phyloP scores from a whole-genome alignment of 2,797 vertebrate species.

The Takifugu rubripes region DNA sequence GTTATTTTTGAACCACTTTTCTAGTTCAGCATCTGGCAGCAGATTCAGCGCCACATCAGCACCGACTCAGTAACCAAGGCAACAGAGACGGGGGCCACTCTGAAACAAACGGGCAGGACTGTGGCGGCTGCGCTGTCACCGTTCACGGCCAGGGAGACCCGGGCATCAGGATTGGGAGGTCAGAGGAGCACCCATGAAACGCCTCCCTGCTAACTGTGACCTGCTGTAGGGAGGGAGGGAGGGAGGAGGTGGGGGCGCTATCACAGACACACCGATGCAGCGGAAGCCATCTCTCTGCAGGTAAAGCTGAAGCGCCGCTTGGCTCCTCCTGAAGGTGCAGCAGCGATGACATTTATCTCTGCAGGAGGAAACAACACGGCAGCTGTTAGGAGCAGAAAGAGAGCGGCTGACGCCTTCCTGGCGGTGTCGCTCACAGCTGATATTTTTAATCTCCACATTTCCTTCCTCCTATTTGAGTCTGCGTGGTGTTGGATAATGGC shows the following conservation, averaged over 20 bases:
- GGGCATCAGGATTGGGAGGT: constrained; percentile 17
- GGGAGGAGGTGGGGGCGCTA: constrained; percentile 1
- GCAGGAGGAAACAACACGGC: constrained; percentile 33
- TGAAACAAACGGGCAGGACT: constrained; percentile 16
- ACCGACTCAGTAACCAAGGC: constrained; percentile 24
- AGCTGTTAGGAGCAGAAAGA: constrained; percentile 1
- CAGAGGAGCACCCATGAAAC: constrained; percentile 13
- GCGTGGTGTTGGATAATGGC: constrained; percentile 29
- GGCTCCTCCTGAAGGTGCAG: constrained; percentile 27
- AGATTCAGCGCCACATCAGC: constrained; percentile 1
- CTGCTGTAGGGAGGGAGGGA: background rate
- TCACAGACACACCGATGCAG: constrained; percentile 10
- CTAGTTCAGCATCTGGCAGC: constrained; percentile 5
- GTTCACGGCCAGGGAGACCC: constrained; percentile 3
- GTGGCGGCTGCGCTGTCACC: constrained; percentile 23
- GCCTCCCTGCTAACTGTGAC: constrained; percentile 18
- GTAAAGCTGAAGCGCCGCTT: constrained; percentile 2
- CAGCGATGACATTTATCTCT: constrained; percentile 35
- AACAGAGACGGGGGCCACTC: constrained; percentile 19
- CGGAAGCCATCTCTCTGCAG: constrained; percentile 16
- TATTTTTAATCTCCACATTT: constrained; percentile 6
- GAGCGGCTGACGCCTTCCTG: constrained; percentile 1
- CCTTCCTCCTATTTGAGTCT: constrained; percentile 16
- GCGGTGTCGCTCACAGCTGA: background rate
- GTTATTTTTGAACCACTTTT: constrained; percentile 12